Conservation (phyloP, 2,888 invertebrate species). For the Stenolophus ochropezus region DNA sequence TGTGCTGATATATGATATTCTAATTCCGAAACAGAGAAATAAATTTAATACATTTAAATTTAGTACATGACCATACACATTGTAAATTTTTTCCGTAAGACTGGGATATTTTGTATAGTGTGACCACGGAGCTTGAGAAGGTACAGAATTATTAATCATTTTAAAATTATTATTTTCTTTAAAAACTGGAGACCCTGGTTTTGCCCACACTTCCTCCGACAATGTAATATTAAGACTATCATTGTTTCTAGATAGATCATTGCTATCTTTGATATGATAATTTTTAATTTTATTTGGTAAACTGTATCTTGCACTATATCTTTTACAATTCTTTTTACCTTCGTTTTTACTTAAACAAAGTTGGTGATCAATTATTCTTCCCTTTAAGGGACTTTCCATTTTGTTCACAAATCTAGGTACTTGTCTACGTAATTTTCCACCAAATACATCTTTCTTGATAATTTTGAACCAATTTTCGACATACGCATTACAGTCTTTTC, state of each 20-base stretch:
- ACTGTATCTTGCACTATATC: no score
- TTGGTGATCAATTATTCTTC: slow-evolving; percentile 11
- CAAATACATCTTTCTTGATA: slow-evolving; percentile 25
- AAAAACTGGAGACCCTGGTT: no score
- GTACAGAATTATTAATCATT: no score
- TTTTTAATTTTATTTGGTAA: neutral
- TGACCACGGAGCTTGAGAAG: no score
- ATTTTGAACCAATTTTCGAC: slow-evolving; percentile 46
- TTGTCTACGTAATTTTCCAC: slow-evolving; percentile 5
- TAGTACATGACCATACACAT: neutral
- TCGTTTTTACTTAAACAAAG: neutral
- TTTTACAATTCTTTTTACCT: neutral
- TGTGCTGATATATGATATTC: no score
- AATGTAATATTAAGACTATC: neutral
- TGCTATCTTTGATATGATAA: neutral
- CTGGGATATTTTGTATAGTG: neutral
- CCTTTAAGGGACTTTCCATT: neutral
- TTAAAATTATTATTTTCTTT: no score
- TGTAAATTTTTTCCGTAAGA: neutral
- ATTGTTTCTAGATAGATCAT: neutral
- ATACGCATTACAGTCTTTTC: slow-evolving; percentile 35
- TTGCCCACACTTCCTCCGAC: neutral
- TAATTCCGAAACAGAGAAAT: no score
- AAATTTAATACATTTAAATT: neutral
- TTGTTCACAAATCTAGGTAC: slow-evolving; percentile 22